Base-by-base conservation (phyloP, 2,888 invertebrate species). In the Pemphredon lugubris region DNA sequence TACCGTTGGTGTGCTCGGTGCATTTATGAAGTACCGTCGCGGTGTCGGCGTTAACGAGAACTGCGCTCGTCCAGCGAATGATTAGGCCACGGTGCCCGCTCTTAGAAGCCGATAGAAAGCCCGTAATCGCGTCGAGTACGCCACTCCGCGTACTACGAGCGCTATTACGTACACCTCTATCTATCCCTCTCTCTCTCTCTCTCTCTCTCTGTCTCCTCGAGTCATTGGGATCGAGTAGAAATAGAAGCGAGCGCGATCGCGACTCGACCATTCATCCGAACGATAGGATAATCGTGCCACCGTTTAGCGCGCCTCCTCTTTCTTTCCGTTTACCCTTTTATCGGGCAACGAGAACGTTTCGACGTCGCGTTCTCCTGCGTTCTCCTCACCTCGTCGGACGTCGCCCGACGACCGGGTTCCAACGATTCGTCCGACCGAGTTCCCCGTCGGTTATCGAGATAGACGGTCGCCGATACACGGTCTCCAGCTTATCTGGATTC, bases 251-350 rank as follows among this genome's bases (percentile, higher is more conserved):
- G 63, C 58, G 44, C 58, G 78, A 80, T 81, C 78, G 54, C 60
- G 40, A 51, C 47, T 23, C 40, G 47, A 55, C 79, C 84, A 84
- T 84, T 84, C 84, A 84, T 83, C 78, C 79, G 77, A 66, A 76
- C 73, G 82, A 83, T 83, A 79, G 75, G 71, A 77, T 83, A 83
- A 80, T 81, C 79, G 26, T 79, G 55, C 51, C 53, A 53, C 64
- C 55, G 67, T 68, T 73, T 26, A 37, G 5, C 37, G 2, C 37
- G 37, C 4, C 7, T 7, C 7, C 26, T 26, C 26, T 26, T 26
- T 26, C 26, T 26, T 7, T 26, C 26, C 7, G 11, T 6, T 37
- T 11, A 2, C 11, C 37, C 11, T 37, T 37, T 37, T 37, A 37
- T 11, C 37, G 37, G n/a, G n/a, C n/a, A n/a, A n/a, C n/a, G n/a